Evolutionary conservation across 2,888 invertebrate species (phyloP), one percentile per base, ranked within the genome.

Genomic region (Timandra comae): DNA sequence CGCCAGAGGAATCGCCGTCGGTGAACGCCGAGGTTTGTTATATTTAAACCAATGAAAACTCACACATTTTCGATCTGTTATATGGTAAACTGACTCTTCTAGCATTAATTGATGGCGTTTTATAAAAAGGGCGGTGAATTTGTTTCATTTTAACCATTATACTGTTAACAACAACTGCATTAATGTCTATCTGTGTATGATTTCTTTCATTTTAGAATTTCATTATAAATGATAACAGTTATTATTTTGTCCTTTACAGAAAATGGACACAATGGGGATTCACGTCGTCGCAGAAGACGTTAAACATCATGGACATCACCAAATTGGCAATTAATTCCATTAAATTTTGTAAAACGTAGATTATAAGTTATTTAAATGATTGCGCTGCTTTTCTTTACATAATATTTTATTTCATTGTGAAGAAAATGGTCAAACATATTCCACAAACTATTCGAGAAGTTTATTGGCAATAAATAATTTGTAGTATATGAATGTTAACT

Each of bases 1-100:
- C 85, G 85, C 80, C 85, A 81, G 82, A 79, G 81, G 65, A 77
- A 79, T 68, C 82, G 77, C 68, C 84, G 80, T 55, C 80, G 82
- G 69, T 84, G 82, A 82, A 77, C 65, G 59, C 47, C 53, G 85
- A 85, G 85, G 85, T 85, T 82, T 85, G 85, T 85, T 79, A 70
- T 56, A 71, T 75, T 78, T 71, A 72, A 78, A 76, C 81, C 80
- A 77, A 80, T 76, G 77, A 70, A 63, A 71, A 67, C 70, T 75
- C 75, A 74, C 74, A 66, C 24, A 24, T 24, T 24, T 4, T 24
- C 24, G 10, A 24, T 24, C 8, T 10, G 21, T 7, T 25, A 33
- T 12, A 27, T 30, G 23, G 22, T 28, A 13, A 24, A 29, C 23
- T 22, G 30, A 13, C 27, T 12, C 33, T 30, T 9, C 25, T 29